Conservation (phyloP, 2,888 invertebrate genomes). For the Taphrorychus bicolor region DNA sequence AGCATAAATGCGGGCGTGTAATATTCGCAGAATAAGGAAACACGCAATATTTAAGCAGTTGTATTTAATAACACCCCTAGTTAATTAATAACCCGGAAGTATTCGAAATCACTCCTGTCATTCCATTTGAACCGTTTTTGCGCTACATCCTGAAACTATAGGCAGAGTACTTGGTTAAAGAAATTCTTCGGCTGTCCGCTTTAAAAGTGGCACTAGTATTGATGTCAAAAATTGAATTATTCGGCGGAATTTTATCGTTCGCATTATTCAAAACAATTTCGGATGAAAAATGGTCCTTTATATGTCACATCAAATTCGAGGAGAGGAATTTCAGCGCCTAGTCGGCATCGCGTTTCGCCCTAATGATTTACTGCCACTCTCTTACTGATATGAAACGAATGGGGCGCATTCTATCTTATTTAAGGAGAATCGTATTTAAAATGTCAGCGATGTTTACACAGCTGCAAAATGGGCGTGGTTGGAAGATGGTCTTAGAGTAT, state of each 20-base stretch:
- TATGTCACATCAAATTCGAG: slow-evolving; percentile 34
- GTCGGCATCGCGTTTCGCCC: slow-evolving; percentile 19
- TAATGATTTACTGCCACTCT: slow-evolving; percentile 37
- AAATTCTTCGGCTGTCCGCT: too few relatives aligned
- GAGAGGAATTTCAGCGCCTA: slow-evolving; percentile 31
- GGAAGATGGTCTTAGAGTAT: too few relatives aligned
- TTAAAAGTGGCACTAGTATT: not conserved
- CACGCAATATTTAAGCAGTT: not conserved
- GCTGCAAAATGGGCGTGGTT: too few relatives aligned
- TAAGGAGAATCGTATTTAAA: not conserved
- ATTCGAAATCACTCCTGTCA: not conserved
- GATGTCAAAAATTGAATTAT: slow-evolving; percentile 18
- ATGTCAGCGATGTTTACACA: not conserved
- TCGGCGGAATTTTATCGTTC: slow-evolving; percentile 26
- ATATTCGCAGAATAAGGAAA: not conserved
- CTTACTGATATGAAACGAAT: slow-evolving; percentile 1
- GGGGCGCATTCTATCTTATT: not conserved
- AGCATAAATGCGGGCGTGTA: not conserved
- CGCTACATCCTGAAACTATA: too few relatives aligned
- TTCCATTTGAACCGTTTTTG: too few relatives aligned
- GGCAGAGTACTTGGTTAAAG: too few relatives aligned
- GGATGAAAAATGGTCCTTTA: slow-evolving; percentile 36
- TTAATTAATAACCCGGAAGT: not conserved
- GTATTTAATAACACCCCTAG: not conserved
- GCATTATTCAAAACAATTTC: slow-evolving; percentile 37